These are phyloP conservation scores for Dicyrtomina minuta DNA, from an alignment of 2,888 invertebrate species.

Conservation along the genomic window DNA sequence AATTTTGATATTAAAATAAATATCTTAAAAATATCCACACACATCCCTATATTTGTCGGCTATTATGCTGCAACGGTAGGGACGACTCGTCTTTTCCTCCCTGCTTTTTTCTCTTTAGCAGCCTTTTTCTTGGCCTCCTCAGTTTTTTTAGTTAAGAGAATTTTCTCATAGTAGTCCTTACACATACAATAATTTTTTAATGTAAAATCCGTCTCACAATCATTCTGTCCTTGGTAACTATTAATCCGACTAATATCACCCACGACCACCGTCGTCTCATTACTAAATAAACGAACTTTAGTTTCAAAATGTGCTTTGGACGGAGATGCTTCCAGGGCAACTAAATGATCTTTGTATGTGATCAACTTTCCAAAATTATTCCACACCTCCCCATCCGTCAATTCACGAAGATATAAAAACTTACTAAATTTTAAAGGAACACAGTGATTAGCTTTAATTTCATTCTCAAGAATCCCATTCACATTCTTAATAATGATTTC, in stretches of 20 bases:
- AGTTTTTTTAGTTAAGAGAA: neutral
- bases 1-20: too few species aligned
- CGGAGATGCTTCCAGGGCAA: conserved; percentile 45
- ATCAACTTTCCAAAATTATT: conserved; percentile 47
- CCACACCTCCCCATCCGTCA: conserved; percentile 48
- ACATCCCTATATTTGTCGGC: too few species aligned
- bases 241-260: conserved; percentile 48
- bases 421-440: conserved; percentile 42
- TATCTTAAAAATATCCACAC: too few species aligned
- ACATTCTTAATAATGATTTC: conserved; percentile 42
- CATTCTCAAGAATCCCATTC: conserved; percentile 40
- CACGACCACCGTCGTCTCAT: conserved; percentile 40
- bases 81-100: neutral
- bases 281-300: conserved; percentile 41
- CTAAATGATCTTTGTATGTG: conserved; percentile 39
- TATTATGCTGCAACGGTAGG: too few species aligned
- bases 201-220: conserved; percentile 43
- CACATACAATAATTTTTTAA: conserved; percentile 50
- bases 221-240: conserved; percentile 49
- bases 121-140: conserved; percentile 6
- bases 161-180: conserved; percentile 19
- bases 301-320: conserved; percentile 50
- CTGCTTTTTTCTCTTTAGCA: too few species aligned
- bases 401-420: conserved; percentile 49
- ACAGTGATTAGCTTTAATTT: conserved; percentile 39